Conservation (phyloP, 1,140 invertebrate species). For the Chelonus insularis region DNA sequence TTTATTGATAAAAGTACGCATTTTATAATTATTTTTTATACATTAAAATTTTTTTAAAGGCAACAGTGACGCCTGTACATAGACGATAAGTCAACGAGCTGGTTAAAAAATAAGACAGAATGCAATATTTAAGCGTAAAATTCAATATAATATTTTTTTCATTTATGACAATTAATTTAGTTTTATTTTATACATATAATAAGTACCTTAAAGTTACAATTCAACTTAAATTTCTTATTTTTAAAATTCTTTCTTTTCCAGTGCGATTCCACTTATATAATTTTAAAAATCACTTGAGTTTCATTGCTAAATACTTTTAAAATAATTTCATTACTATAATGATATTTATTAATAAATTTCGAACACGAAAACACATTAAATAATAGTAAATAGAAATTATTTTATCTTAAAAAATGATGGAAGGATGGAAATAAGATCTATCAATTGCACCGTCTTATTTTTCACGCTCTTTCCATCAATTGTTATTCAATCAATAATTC, state of each 20-base stretch:
- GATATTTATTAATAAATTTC: too few species aligned
- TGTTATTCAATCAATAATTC: background rate
- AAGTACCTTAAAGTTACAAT: background rate
- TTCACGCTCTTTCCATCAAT: background rate
- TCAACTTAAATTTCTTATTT: background rate
- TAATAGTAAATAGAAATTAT: background rate
- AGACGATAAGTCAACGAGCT: background rate
- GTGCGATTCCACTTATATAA: too few species aligned
- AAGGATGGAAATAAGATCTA: too few species aligned
- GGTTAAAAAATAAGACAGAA: conserved; percentile 7
- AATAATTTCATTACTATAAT: too few species aligned
- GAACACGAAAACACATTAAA: background rate
- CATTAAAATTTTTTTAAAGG: background rate
- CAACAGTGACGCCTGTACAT: conserved; percentile 16
- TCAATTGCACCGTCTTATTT: conserved; percentile 7
- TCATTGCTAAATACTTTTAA: too few species aligned
- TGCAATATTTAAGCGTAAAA: background rate
- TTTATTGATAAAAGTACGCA: background rate
- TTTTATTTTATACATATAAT: conserved; percentile 10
- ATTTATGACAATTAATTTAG: background rate
- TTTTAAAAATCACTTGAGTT: too few species aligned
- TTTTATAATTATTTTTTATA: conserved; percentile 8
- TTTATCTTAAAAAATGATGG: background rate
- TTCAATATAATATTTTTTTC: background rate
- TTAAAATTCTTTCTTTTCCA: too few species aligned